Evolutionary conservation across 1,140 invertebrate genomes (phyloP), one percentile per base, ranked within the genome.

Genomic region (Drosophila takahashii): DNA sequence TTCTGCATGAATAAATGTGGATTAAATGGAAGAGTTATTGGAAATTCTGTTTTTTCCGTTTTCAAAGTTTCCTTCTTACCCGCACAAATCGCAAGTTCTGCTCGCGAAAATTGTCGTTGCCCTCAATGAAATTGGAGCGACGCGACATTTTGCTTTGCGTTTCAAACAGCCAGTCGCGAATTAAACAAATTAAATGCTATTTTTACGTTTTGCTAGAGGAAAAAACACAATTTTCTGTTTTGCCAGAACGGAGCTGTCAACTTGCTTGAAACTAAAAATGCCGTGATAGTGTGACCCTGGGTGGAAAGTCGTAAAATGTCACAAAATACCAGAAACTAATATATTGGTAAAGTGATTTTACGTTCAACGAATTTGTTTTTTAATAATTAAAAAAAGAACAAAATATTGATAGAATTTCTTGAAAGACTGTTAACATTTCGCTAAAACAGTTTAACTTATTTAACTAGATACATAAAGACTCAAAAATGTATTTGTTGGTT

Each of bases 21-120:
- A 61, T 54, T 13, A n/a, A 34, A 51, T 37, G 44, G 22, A 41
- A 41, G n/a, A 22, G 22, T 22, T 1, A 22, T 22, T 1, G 29
- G 1, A 32, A 32, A 36, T 57, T 34, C 7, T 4, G 11, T 4
- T 22, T 32, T 34, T 47, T 34, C 15, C 15, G 32, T 16, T 48
- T 11, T 29, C 16, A 2, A 16, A 37, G 36, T 42, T 58, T 50
- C 3, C 22, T 1, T 3, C 85, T 90, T 90, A 93, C 93, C 52
- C 87, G 75, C 3, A 92, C 90, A 65, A 93, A 90, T 27, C 83
- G 79, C 53, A 93, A 72, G 73, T 93, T 93, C n/a, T 92, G 85
- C 36, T 93, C 93, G 5, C 93, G 81, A 58, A 93, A 92, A 58
- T 89, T 91, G 27, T 80, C 79, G 58, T 80, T 90, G 54, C 77